phyloP scores from a whole-genome alignment of 1,140 invertebrate genomes.

The Colletes latitarsis region DNA sequence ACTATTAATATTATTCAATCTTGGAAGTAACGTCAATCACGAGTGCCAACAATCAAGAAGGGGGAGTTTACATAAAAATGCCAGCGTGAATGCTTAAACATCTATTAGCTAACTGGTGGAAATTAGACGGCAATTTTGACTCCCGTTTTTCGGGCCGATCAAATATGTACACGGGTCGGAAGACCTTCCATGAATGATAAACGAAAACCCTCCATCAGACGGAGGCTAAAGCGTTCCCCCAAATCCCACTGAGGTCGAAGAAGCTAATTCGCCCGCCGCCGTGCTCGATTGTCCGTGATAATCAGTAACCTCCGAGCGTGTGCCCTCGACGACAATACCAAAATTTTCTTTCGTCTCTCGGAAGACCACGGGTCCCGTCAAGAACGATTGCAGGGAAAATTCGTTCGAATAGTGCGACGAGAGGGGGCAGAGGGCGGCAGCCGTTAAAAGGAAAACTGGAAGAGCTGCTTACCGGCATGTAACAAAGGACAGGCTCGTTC shows the following conservation, averaged over 20 bases:
- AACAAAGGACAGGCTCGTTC: constrained; percentile 56
- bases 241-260: constrained; percentile 14
- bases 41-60: background rate
- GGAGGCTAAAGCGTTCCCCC: constrained; percentile 5
- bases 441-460: constrained; percentile 6
- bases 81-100: constrained; percentile 16
- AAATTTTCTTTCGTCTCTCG: background rate
- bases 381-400: background rate
- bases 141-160: constrained; percentile 26
- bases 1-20: constrained; percentile 15
- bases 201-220: constrained; percentile 27
- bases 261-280: constrained; percentile 19
- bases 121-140: constrained; percentile 42
- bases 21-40: background rate
- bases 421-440: background rate
- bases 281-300: constrained; percentile 37
- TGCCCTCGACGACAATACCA: background rate
- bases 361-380: background rate
- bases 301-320: background rate
- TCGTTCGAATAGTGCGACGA: background rate
- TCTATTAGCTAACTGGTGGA: constrained; percentile 25
- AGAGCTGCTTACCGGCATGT: constrained; percentile 51
- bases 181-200: constrained; percentile 41
- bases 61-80: background rate
- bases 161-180: constrained; percentile 41